A percentile compares a stretch with the other conserved stretches of the same genome.
These are phyloP conservation scores for Diabrotica undecimpunctata DNA, from an alignment of 1,140 invertebrate species.

Conservation along the genomic window DNA sequence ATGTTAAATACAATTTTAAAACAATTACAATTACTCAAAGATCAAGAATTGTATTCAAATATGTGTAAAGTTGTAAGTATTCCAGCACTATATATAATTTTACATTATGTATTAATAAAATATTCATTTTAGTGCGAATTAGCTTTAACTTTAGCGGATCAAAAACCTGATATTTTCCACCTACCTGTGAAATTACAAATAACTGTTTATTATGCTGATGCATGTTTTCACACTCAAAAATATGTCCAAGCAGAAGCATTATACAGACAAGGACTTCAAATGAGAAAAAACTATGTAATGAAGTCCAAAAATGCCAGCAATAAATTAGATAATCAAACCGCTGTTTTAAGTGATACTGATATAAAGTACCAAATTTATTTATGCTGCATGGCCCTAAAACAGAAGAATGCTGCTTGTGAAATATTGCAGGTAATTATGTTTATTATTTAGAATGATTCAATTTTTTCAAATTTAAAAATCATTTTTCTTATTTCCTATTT, in stretches of 20 bases:
- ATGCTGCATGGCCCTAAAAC: slow-evolving; percentile 66
- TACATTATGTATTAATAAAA: neutral
- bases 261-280: slow-evolving; percentile 64
- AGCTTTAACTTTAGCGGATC: slow-evolving; percentile 61
- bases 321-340: slow-evolving; percentile 39
- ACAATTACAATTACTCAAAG: slow-evolving; percentile 57
- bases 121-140: slow-evolving; percentile 59
- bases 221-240: slow-evolving; percentile 61
- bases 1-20: slow-evolving; percentile 42
- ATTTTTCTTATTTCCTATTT: too few species aligned
- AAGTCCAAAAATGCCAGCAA: slow-evolving; percentile 48
- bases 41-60: slow-evolving; percentile 58
- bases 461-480: too few species aligned
- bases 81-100: slow-evolving; percentile 6
- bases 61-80: slow-evolving; percentile 54
- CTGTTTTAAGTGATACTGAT: slow-evolving; percentile 60
- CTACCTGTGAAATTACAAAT: slow-evolving; percentile 60
- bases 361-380: slow-evolving; percentile 74
- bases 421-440: slow-evolving; percentile 56
- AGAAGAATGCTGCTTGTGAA: slow-evolving; percentile 59
- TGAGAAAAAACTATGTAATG: slow-evolving; percentile 66
- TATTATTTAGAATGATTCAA: too few species aligned
- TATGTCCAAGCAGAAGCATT: slow-evolving; percentile 66
- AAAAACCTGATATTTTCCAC: slow-evolving; percentile 57
- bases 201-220: slow-evolving; percentile 65